phyloP scores from a whole-genome alignment of 1,140 invertebrate genomes.

The Dendrolimus kikuchii region DNA sequence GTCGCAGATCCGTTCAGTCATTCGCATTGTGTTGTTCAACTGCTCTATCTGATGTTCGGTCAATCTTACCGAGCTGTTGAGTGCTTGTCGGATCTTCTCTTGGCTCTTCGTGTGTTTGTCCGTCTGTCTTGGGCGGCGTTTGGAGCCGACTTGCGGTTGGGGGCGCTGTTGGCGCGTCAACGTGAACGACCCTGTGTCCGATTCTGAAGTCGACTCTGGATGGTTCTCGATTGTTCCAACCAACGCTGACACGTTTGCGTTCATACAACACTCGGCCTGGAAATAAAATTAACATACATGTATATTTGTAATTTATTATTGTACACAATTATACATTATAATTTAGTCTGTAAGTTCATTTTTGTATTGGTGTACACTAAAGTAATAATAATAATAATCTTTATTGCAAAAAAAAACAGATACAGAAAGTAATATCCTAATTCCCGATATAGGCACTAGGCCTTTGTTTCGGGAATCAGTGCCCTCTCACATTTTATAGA shows the following conservation, averaged over 20 bases:
- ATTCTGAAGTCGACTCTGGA: conserved; percentile 65
- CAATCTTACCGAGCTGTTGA: conserved; percentile 38
- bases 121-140: conserved; percentile 38
- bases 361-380: too few species aligned
- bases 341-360: too few species aligned
- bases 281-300: conserved; percentile 18
- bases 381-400: too few species aligned
- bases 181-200: conserved; percentile 59
- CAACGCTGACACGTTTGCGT: conserved; percentile 57
- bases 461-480: too few species aligned
- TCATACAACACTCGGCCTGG: conserved; percentile 63
- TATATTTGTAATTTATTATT: too few species aligned
- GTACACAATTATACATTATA: too few species aligned
- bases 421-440: too few species aligned
- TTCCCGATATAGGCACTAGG: too few species aligned
- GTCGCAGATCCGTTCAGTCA: conserved; percentile 18
- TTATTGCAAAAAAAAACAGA: too few species aligned
- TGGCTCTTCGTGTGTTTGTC: conserved; percentile 41
- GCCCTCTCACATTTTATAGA: too few species aligned
- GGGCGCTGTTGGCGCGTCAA: conserved; percentile 52
- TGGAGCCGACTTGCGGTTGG: conserved; percentile 55
- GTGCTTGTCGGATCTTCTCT: conserved; percentile 43
- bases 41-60: conserved; percentile 58
- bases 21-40: conserved; percentile 45
- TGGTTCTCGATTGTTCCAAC: conserved; percentile 66